These are phyloP conservation scores for Oceanodroma leucorhoa DNA, from an alignment of 2,797 vertebrate genomes.

Conservation along the genomic window DNA sequence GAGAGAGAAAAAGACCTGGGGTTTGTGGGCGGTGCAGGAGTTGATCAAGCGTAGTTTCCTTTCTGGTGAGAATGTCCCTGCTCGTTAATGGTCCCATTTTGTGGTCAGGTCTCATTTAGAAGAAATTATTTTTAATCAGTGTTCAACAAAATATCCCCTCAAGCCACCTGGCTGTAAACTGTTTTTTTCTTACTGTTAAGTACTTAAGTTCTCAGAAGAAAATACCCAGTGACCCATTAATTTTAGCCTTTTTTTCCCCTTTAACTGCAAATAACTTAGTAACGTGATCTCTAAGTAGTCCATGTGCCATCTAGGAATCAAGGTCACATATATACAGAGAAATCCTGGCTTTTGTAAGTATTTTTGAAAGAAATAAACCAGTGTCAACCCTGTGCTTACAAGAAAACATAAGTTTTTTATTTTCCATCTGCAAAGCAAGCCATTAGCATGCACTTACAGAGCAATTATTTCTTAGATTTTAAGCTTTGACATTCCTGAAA, in stretches of 20 bases:
- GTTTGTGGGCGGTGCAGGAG: conserved; percentile 63
- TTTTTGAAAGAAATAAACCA: conserved; percentile 46
- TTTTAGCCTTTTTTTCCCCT: conserved; percentile 70
- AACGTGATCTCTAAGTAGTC: conserved; percentile 60
- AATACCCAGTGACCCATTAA: conserved; percentile 79
- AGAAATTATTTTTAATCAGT: conserved; percentile 86
- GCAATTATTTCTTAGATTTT: conserved; percentile 16
- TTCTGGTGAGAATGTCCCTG: conserved; percentile 76
- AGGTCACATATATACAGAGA: conserved; percentile 33
- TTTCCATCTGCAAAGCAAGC: neutral
- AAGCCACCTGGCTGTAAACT: conserved; percentile 83
- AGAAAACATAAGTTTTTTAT: neutral
- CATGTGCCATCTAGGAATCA: conserved; percentile 53
- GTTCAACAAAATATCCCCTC: conserved; percentile 79
- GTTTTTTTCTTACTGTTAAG: conserved; percentile 77
- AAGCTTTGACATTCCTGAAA: conserved; percentile 6
- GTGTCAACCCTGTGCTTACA: neutral
- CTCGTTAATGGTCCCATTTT: conserved; percentile 81
- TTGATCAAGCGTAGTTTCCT: conserved; percentile 73
- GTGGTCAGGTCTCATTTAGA: conserved; percentile 85
- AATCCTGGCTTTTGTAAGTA: conserved; percentile 11
- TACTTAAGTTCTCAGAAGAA: conserved; percentile 82
- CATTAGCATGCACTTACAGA: neutral
- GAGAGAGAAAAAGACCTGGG: conserved; percentile 52
- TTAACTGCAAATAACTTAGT: conserved; percentile 68